Base-by-base conservation (phyloP, 2,113 vertebrate species). In the Tichodroma muraria region DNA sequence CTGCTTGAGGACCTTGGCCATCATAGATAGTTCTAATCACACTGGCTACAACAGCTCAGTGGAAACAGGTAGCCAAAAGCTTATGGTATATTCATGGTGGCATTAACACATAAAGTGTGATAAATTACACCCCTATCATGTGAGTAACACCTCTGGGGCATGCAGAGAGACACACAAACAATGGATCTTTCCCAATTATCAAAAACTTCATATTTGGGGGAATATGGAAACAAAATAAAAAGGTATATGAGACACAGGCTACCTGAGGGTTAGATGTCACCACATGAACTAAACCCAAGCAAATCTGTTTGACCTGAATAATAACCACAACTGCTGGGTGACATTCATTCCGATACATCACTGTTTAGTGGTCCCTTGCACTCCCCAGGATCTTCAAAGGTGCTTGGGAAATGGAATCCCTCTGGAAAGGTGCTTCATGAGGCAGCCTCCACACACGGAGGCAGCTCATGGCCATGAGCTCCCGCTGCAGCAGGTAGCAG, bases 401-500 rank as follows among this genome's bases (percentile, higher is more conserved):
- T 2, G 4, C n/a, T 22, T 33, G 50, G 71, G 22, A 73, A 42
- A 33, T 2, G 2, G 37, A 63, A 44, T 61, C 5, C 9, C 37
- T 23, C 25, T 0, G 7, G 57, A 37, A 64, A 78, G 25, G 15
- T 23, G 15, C n/a, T 37, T 35, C 0, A 0, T 28, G 60, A 64
- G 35, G 12, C 15, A 56, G 21, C 22, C 44, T 37, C 35, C 28
- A 16, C 53, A 15, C 0, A 0, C 1, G 22, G 15, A 45, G 28
- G 65, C 70, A 88, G 71, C 71, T 64, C 1, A 0, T 25, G 50
- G 52, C 61, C 23, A 3, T 0, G 1, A 9, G 28, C 22, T 59
- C 49, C 80, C 0, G 0, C 37, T 28, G 35, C 1, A 27, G 53
- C 30, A 13, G 60, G 37, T 2, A 60, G 13, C 4, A 6, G 50